These are phyloP conservation scores for Sterrhoptilus dennistouni DNA, from an alignment of 2,113 vertebrate genomes.

Conservation along the genomic window DNA sequence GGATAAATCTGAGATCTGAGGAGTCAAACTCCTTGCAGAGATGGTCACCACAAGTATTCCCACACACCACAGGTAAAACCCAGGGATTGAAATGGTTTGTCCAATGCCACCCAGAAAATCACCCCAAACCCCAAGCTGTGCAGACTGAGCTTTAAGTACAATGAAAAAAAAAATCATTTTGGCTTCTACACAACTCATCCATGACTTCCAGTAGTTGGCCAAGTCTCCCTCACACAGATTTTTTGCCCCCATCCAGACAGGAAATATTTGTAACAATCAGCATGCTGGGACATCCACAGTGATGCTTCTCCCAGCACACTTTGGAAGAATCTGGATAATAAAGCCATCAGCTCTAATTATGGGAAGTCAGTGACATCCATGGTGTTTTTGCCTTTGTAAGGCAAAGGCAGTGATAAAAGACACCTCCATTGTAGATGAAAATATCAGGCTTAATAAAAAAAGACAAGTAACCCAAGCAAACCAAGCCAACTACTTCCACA, in stretches of 20 bases:
- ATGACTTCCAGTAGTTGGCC: background rate
- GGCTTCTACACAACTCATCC: background rate
- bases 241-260: background rate
- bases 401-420: background rate
- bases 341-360: background rate
- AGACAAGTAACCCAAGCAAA: background rate
- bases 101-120: background rate
- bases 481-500: background rate
- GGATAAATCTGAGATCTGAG: background rate
- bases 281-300: background rate
- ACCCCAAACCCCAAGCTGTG: background rate
- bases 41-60: background rate
- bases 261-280: background rate
- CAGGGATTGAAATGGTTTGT: background rate
- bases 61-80: background rate
- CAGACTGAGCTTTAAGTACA: background rate
- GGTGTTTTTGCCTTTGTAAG: background rate
- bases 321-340: background rate
- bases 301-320: background rate
- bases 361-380: background rate
- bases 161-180: background rate
- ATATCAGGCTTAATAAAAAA: background rate
- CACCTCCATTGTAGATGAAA: background rate
- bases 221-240: background rate
- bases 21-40: background rate